Percentiles rank a stretch among this genome's conserved stretches.
phyloP scores from a whole-genome alignment of 2,888 invertebrate genomes.

The Ditula angustiorana region DNA sequence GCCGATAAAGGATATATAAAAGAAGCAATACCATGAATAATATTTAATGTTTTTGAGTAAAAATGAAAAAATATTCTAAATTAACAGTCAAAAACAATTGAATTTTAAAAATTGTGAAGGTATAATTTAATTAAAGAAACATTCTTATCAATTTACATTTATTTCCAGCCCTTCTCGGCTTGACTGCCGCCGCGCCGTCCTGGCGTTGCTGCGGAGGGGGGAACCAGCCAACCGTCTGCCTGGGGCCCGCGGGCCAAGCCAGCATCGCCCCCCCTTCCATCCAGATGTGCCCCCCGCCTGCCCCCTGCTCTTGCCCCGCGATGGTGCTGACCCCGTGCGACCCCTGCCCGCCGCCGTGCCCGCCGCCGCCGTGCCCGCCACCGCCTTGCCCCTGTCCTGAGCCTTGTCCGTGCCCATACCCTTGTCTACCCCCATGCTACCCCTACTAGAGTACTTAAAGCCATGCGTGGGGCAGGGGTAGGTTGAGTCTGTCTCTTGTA shows the following conservation, averaged over 20 bases:
- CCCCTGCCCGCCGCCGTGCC: slow-evolving; percentile 37
- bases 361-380: slow-evolving; percentile 27
- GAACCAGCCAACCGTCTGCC: slow-evolving; percentile 62
- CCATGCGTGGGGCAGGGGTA: no score
- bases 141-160: neutral
- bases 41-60: no score
- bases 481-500: no score
- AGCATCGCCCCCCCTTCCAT: slow-evolving; percentile 56
- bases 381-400: slow-evolving; percentile 23
- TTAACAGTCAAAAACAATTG: no score
- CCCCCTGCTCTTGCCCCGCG: slow-evolving; percentile 45
- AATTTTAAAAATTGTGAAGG: no score
- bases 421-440: slow-evolving; percentile 13
- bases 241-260: slow-evolving; percentile 55
- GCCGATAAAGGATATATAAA: no score
- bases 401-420: slow-evolving; percentile 31
- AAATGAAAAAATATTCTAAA: no score
- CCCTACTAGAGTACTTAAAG: no score
- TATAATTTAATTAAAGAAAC: no score
- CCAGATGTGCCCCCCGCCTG: slow-evolving; percentile 47
- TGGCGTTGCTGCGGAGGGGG: slow-evolving; percentile 61
- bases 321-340: slow-evolving; percentile 36
- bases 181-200: slow-evolving; percentile 66
- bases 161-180: slow-evolving; percentile 56
- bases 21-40: no score